Conservation (phyloP, 2,797 vertebrate species). For the Varecia variegata region DNA sequence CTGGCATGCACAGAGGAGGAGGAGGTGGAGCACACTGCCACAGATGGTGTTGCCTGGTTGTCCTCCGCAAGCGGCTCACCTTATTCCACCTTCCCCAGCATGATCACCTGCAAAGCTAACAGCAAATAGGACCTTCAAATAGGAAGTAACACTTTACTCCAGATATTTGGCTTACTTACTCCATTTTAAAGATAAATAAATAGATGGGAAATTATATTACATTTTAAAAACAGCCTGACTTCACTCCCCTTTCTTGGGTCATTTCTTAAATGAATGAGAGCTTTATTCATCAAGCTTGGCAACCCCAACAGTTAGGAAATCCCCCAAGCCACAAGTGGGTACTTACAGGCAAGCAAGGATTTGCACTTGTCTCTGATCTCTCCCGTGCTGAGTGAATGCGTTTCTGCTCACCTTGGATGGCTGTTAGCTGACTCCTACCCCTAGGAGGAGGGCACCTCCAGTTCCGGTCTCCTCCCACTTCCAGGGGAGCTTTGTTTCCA, state of each 20-base stretch:
- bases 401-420: neutral
- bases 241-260: neutral
- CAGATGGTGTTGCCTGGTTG: no score
- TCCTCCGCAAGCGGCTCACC: neutral
- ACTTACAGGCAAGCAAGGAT: neutral
- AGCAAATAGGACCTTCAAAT: neutral
- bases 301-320: neutral
- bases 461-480: slow-evolving; percentile 14
- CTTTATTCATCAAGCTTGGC: neutral
- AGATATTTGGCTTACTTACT: neutral
- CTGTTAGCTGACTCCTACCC: neutral
- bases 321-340: neutral
- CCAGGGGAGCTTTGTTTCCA: neutral
- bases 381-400: neutral
- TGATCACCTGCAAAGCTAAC: neutral
- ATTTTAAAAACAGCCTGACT: neutral
- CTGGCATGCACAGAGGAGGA: neutral
- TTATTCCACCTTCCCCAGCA: neutral
- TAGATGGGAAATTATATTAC: neutral
- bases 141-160: neutral
- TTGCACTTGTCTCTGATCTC: neutral
- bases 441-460: neutral
- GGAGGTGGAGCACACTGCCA: neutral
- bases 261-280: neutral
- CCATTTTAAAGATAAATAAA: neutral